phyloP scores from a whole-genome alignment of 2,113 vertebrate genomes.

The Gadus macrocephalus region DNA sequence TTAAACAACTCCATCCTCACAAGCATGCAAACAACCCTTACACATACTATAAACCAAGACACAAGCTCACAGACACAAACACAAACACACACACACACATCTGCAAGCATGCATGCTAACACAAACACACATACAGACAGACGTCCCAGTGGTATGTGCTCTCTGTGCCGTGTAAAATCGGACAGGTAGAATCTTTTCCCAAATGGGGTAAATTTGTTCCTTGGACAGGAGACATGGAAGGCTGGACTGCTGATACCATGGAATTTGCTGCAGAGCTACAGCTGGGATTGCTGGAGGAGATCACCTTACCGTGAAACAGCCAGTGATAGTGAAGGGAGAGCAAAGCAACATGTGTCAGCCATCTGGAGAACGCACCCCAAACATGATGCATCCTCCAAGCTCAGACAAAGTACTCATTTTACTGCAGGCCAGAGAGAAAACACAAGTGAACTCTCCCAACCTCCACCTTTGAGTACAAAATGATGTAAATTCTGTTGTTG shows the following conservation, averaged over 20 bases:
- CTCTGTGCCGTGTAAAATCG: slow-evolving; percentile 8
- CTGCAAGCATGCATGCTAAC: too few relatives aligned
- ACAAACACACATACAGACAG: too few relatives aligned
- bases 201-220: slow-evolving; percentile 47
- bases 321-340: slow-evolving; percentile 63
- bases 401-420: slow-evolving; percentile 60
- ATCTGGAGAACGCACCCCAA: slow-evolving; percentile 63
- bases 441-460: too few relatives aligned
- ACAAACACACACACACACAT: too few relatives aligned
- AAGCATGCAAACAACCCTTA: too few relatives aligned
- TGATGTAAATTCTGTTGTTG: too few relatives aligned
- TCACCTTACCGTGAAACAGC: slow-evolving; percentile 64
- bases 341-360: slow-evolving; percentile 65
- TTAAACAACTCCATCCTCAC: too few relatives aligned
- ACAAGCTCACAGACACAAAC: too few relatives aligned
- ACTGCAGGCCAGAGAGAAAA: slow-evolving; percentile 34
- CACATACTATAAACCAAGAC: too few relatives aligned
- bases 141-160: slow-evolving; percentile 1
- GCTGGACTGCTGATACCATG: slow-evolving; percentile 48
- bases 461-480: too few relatives aligned
- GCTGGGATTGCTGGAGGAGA: slow-evolving; percentile 53
- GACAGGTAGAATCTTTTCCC: slow-evolving; percentile 23
- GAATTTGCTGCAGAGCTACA: slow-evolving; percentile 57
- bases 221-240: slow-evolving; percentile 27
- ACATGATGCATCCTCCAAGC: slow-evolving; percentile 47